Evolutionary conservation across 1,140 invertebrate genomes (phyloP).

Genomic region (Cryptotermes secundus): DNA sequence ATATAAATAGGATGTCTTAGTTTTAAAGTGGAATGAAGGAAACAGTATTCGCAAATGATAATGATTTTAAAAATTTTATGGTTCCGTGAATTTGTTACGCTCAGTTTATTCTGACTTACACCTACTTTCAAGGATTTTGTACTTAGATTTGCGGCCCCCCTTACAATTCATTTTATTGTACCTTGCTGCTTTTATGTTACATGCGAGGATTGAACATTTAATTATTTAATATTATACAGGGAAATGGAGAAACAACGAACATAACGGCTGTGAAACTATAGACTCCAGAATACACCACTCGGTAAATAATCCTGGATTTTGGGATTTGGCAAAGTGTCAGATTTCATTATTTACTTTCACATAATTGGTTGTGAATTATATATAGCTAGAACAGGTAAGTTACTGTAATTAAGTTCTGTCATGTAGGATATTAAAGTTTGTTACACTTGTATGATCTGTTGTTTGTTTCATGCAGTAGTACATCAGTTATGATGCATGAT

Average conservation of each 20-base stretch:
- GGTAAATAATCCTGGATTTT: background rate
- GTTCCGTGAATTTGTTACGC: background rate
- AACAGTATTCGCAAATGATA: background rate
- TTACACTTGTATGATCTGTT: background rate
- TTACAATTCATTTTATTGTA: too few relatives aligned
- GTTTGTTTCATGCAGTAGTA: too few relatives aligned
- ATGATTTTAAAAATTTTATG: background rate
- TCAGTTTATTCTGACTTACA: background rate
- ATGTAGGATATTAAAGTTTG: background rate
- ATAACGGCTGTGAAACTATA: conserved; percentile 23
- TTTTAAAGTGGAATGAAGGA: background rate
- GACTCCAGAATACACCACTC: background rate
- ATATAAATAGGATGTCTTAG: background rate
- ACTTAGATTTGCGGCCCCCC: background rate
- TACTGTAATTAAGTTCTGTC: background rate
- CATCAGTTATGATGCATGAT: too few relatives aligned
- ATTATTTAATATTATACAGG: background rate
- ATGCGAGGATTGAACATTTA: background rate
- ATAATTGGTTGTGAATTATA: conserved; percentile 4
- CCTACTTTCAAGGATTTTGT: background rate
- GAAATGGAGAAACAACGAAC: conserved; percentile 24
- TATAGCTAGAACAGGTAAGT: background rate
- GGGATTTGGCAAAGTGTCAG: background rate
- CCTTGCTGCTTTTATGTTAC: background rate
- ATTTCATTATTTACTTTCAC: background rate